Conservation (phyloP, 2,113 vertebrate species). For the Garra rufa region DNA sequence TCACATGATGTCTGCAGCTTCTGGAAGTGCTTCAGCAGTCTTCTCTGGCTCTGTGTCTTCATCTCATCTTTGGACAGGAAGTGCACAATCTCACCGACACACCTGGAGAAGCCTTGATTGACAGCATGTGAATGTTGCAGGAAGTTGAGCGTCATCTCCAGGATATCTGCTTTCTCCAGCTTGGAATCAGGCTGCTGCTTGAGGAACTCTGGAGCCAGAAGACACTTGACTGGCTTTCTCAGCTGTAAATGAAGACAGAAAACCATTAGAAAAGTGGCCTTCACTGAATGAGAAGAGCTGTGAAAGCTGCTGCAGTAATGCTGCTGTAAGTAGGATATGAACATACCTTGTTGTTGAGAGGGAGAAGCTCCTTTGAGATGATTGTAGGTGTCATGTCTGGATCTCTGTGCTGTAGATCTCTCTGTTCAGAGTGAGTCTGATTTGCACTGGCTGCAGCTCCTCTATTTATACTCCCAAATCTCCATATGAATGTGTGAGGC, state of each 20-base stretch:
- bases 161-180: not conserved
- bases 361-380: not conserved
- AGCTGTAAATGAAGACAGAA: constrained; percentile 47
- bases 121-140: not conserved
- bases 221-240: constrained; percentile 48
- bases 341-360: constrained; percentile 50
- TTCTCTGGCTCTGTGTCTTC: no score
- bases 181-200: not conserved
- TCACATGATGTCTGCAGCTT: no score
- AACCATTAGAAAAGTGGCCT: constrained; percentile 17
- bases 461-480: not conserved
- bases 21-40: no score
- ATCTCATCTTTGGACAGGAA: no score
- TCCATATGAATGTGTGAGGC: not conserved
- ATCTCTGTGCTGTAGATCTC: not conserved
- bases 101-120: constrained; percentile 44
- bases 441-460: not conserved
- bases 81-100: no score
- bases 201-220: not conserved
- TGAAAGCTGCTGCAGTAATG: constrained; percentile 43
- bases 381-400: not conserved
- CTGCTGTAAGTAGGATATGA: not conserved
- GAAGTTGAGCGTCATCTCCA: not conserved
- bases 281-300: not conserved
- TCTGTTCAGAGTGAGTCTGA: not conserved